Conservation (phyloP, 2,888 invertebrate genomes). For the Andrena chrysosceles region DNA sequence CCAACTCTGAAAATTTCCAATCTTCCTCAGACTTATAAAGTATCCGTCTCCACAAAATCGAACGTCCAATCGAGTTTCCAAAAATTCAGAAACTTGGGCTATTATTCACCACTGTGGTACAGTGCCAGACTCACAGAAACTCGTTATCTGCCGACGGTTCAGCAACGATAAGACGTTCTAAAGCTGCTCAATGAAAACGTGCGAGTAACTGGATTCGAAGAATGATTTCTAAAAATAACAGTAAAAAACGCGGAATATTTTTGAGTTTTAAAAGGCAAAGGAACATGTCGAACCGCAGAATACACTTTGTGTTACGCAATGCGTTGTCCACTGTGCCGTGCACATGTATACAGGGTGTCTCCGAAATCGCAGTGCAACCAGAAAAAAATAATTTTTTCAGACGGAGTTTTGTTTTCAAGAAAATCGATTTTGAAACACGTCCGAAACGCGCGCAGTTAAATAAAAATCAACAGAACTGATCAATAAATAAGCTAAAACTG, state of each 20-base stretch:
- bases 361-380: too few species aligned
- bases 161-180: constrained; percentile 48
- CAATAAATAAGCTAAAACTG: too few species aligned
- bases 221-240: not conserved
- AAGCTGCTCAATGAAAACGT: constrained; percentile 47
- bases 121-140: constrained; percentile 31
- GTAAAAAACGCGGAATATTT: not conserved
- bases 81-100: not conserved
- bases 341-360: not conserved
- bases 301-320: constrained; percentile 54
- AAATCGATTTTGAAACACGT: too few species aligned
- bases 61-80: not conserved
- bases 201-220: not conserved
- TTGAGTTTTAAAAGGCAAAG: constrained; percentile 13
- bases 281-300: constrained; percentile 8
- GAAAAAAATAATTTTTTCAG: too few species aligned
- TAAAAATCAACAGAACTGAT: too few species aligned
- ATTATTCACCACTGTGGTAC: constrained; percentile 47
- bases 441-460: too few species aligned
- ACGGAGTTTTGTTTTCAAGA: too few species aligned
- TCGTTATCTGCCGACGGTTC: constrained; percentile 54
- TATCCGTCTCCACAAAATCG: not conserved
- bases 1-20: not conserved
- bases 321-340: constrained; percentile 39
- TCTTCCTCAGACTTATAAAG: not conserved